These are phyloP conservation scores for Chitala chitala DNA, from an alignment of 2,113 vertebrate genomes.

Conservation along the genomic window DNA sequence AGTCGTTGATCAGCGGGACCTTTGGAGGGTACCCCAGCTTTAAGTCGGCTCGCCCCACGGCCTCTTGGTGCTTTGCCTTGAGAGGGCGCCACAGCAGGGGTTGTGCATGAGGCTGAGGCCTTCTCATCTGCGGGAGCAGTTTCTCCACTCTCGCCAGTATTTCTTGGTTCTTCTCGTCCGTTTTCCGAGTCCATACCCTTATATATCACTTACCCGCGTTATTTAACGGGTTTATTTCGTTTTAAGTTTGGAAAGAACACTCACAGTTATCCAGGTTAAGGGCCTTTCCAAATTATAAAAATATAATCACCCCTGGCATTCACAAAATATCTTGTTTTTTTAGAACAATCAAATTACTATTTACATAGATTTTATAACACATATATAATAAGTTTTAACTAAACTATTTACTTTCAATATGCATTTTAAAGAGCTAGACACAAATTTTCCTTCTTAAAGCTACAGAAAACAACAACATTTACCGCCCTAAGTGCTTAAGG, in stretches of 20 bases:
- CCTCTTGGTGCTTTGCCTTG: conserved; percentile 57
- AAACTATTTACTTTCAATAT: conserved; percentile 55
- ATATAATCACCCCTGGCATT: background rate
- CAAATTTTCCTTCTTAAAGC: conserved; percentile 69
- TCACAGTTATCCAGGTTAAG: background rate
- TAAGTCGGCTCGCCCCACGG: conserved; percentile 49
- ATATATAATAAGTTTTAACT: conserved; percentile 55
- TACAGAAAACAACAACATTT: conserved; percentile 59
- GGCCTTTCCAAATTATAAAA: background rate
- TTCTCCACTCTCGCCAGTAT: conserved; percentile 40
- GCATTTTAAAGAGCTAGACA: conserved; percentile 64
- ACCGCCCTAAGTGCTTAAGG: conserved; percentile 40
- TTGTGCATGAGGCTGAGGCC: conserved; percentile 59
- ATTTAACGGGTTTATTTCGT: background rate
- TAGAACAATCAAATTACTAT: conserved; percentile 28
- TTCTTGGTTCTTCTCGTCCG: conserved; percentile 43
- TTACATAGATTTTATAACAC: conserved; percentile 38
- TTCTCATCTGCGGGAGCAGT: conserved; percentile 41
- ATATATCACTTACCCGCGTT: conserved; percentile 7
- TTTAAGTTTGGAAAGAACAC: background rate
- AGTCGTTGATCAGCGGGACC: conserved; percentile 49
- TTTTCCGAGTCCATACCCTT: conserved; percentile 56
- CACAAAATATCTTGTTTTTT: background rate
- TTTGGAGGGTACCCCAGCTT: conserved; percentile 44
- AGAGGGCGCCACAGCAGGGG: conserved; percentile 40